Base-by-base conservation (phyloP, 1,140 invertebrate genomes). In the Chymomyza costata region DNA sequence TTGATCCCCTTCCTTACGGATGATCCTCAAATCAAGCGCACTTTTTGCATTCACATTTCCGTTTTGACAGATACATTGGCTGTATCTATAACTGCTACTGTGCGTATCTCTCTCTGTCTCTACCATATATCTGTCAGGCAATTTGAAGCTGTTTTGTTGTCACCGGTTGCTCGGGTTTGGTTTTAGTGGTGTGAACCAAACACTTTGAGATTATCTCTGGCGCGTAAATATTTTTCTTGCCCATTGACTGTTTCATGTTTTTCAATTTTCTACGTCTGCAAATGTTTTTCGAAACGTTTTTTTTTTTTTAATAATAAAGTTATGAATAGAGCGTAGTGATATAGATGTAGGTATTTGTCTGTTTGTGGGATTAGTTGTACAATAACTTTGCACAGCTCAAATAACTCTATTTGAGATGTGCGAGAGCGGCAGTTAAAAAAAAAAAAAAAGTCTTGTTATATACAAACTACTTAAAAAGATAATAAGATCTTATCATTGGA, bases 11-110 rank as follows among this genome's bases (percentile, higher is more conserved):
- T 43, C 19, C 40, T 8, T 31, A 56, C 43, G 61, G 80, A 83
- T 82, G 80, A 82, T 82, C 78, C 65, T 80, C 58, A 60, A 78
- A 82, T 82, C 80, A 83, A 82, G 78, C 68, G 74, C 80, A 78
- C 71, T 80, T 62, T 80, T 52, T 43, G 39, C 59, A 67, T 71
- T 78, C 73, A 71, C 63, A 80, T 80, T 80, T 78, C 67, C 73
- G 73, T 73, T 78, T 68, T 78, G 71, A 78, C 71, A 78, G 71
- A 76, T 78, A 78, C 71, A 76, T 76, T 76, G 71, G 56, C 66
- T 6, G 44, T 68, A 54, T 37, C 15, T 54, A 31, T 34, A 38
- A 32, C 35, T 51, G 41, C 25, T 28, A 5, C 13, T 34, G 31
- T 34, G n/a, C n/a, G 3, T 34, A 5, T 34, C 5, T 34, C 3